Evolutionary conservation across 2,113 vertebrate genomes (phyloP), one percentile per base, ranked within the genome.

Genomic region (Emydocephalus ijimae): DNA sequence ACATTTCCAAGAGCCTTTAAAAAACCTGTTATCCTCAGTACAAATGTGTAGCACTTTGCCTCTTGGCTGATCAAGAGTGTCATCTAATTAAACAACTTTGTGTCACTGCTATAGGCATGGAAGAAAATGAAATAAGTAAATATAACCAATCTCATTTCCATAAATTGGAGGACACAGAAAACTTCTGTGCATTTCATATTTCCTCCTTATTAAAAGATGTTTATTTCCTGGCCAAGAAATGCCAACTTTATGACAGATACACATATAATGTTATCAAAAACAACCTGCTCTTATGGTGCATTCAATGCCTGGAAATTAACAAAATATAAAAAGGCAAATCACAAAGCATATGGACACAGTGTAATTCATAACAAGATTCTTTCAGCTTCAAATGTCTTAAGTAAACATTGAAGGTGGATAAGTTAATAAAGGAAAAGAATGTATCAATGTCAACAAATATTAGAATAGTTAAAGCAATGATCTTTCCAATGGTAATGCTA

Each of bases 71-170:
- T 95, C 91, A 95, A 92, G 92, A 93, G 91, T 92, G 92, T 92
- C 93, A 96, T 57, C 91, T 95, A 95, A 96, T 96, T 96, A 96
- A 96, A 93, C 34, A 92, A 88, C 45, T 94, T 94, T 93, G 90
- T 94, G 93, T 93, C 94, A 89, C 69, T 95, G 95, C 93, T 89
- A 92, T 24, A 10, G 93, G 94, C 95, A 94, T 95, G 91, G 94
- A 87, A 96, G 93, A 89, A 61, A 94, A 90, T 15, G 59, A 93
- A 96, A 93, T 91, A 94, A 94, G 92, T 89, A 87, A 93, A 93
- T 90, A 87, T 69, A 94, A 85, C 89, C 91, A 85, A 94, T 85
- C 93, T 69, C 92, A 93, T 94, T 96, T 95, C 93, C 91, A 93
- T 91, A 93, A 94, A 94, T 50, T 48, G 48, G 23, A 52, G 52